Percentiles rank a stretch among this genome's conserved stretches.
phyloP scores from a whole-genome alignment of 2,113 vertebrate species.

The Plectropomus leopardus region DNA sequence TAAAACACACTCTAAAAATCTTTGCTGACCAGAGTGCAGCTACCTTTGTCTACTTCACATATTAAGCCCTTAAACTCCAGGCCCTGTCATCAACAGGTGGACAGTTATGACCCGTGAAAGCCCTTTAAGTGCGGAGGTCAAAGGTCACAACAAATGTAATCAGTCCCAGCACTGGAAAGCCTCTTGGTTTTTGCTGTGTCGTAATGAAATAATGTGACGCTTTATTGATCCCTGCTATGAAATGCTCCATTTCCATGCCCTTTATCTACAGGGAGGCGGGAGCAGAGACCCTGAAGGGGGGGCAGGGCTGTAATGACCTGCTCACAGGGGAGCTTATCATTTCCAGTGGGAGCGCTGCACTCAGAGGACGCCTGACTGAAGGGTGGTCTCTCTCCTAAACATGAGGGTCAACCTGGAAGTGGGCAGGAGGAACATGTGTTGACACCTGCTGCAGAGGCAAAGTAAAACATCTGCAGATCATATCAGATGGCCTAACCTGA shows the following conservation, averaged over 20 bases:
- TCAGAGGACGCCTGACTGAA: slow-evolving; percentile 8
- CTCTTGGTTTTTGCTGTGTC: neutral
- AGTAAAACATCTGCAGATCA: slow-evolving; percentile 69
- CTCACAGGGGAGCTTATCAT: slow-evolving; percentile 21
- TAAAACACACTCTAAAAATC: neutral
- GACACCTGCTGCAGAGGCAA: slow-evolving; percentile 68
- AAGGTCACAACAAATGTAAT: slow-evolving; percentile 34
- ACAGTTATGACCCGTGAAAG: slow-evolving; percentile 39
- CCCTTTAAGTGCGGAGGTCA: slow-evolving; percentile 30
- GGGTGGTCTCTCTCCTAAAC: slow-evolving; percentile 16
- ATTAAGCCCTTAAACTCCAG: neutral
- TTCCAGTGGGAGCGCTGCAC: slow-evolving; percentile 14
- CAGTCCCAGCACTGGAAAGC: slow-evolving; percentile 19
- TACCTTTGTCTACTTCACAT: neutral
- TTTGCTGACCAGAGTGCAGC: neutral
- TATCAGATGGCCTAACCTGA: slow-evolving; percentile 60
- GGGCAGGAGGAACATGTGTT: slow-evolving; percentile 49
- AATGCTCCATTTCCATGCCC: slow-evolving; percentile 14
- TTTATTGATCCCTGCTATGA: slow-evolving; percentile 46
- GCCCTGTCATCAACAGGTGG: slow-evolving; percentile 4
- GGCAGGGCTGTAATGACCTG: neutral
- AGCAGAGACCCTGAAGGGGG: slow-evolving; percentile 4
- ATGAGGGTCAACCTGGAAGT: slow-evolving; percentile 40
- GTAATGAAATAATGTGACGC: slow-evolving; percentile 37
- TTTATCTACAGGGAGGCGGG: neutral